Conservation (phyloP, 2,888 invertebrate genomes). For the Metellina segmentata region DNA sequence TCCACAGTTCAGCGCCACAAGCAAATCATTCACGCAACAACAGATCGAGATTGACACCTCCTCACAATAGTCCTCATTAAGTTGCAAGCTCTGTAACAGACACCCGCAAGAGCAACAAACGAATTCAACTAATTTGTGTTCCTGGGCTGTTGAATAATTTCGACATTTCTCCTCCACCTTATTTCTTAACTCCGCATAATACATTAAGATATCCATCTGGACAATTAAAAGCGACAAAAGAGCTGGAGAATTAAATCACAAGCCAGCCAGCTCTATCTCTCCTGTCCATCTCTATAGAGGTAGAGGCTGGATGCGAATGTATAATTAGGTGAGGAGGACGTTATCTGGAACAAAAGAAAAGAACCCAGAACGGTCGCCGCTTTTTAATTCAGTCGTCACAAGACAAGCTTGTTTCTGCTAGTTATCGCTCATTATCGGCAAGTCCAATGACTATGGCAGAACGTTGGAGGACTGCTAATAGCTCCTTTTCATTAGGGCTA, state of each 20-base stretch:
- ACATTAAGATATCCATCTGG: conserved; percentile 55
- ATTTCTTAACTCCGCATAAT: conserved; percentile 45
- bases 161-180: conserved; percentile 3
- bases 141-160: conserved; percentile 3
- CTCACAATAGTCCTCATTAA: conserved; percentile 12
- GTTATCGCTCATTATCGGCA: conserved; percentile 67
- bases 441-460: conserved; percentile 39
- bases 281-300: conserved; percentile 55
- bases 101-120: conserved; percentile 12
- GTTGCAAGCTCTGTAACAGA: background rate
- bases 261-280: conserved; percentile 39
- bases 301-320: conserved; percentile 41
- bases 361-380: conserved; percentile 40
- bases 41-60: background rate
- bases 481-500: conserved; percentile 52
- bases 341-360: conserved; percentile 54
- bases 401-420: conserved; percentile 64
- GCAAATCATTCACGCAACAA: background rate
- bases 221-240: conserved; percentile 71
- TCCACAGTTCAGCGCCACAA: background rate
- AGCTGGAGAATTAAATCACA: conserved; percentile 55
- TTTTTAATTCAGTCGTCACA: conserved; percentile 67
- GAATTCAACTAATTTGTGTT: conserved; percentile 11
- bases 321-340: conserved; percentile 46
- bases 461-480: conserved; percentile 62